phyloP scores from a whole-genome alignment of 2,888 invertebrate genomes.

The Sphecodes monilicornis region DNA sequence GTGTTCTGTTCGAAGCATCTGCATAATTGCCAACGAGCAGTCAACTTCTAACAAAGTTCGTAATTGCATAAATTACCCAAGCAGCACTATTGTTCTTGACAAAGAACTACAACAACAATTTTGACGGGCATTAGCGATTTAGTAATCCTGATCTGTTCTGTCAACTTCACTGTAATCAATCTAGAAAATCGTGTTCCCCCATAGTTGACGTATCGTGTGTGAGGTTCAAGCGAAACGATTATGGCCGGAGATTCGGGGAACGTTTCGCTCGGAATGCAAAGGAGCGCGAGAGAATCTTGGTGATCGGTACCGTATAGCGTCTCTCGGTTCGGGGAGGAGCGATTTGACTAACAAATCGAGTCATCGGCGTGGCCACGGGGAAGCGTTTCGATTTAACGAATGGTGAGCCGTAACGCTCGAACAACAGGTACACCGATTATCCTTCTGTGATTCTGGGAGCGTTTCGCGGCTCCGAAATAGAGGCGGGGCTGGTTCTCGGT shows the following conservation, averaged over 20 bases:
- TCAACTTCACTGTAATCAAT: background rate
- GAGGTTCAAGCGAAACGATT: background rate
- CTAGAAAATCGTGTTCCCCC: background rate
- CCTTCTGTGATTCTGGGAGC: constrained; percentile 49
- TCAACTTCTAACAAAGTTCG: too few species aligned
- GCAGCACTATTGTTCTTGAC: too few species aligned
- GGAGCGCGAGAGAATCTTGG: background rate
- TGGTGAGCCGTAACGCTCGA: constrained; percentile 43
- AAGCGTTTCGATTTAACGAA: constrained; percentile 56
- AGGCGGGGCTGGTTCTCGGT: constrained; percentile 43
- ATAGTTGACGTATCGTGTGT: background rate
- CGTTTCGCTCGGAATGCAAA: background rate
- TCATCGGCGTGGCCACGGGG: constrained; percentile 32
- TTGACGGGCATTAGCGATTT: too few species aligned
- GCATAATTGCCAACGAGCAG: too few species aligned
- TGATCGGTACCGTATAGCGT: background rate
- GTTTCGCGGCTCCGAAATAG: constrained; percentile 47
- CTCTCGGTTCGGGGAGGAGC: constrained; percentile 20
- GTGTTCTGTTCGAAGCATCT: too few species aligned
- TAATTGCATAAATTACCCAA: too few species aligned
- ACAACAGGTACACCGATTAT: constrained; percentile 61
- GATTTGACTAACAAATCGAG: constrained; percentile 59
- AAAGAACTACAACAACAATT: too few species aligned
- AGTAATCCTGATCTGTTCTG: background rate
- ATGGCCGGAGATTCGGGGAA: background rate